Evolutionary conservation across 2,113 vertebrate species (phyloP), one percentile per base, ranked within the genome.

Genomic region (Copsychus sechellarum): DNA sequence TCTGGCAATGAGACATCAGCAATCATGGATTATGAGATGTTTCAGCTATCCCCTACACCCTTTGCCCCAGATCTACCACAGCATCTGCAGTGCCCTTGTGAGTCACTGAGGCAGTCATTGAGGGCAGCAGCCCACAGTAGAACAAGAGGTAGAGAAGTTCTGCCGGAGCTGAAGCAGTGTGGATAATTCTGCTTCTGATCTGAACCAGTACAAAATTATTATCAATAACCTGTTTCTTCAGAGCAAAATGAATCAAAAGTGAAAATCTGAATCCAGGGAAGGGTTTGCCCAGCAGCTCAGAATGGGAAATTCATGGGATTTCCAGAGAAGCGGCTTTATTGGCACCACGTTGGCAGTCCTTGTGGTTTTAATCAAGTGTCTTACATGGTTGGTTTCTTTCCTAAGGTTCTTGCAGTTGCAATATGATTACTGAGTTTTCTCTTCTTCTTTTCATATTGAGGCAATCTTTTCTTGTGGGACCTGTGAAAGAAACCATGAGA

Each of bases 381-480:
- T 83, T 73, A 28, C 2, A 40, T 11, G 34, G 69, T 34, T 66
- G 24, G 12, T 28, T 81, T 62, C 53, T 70, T 56, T 26, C 19
- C 34, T 66, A 54, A 20, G 33, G 19, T 15, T 73, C 25, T 86
- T 60, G 58, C 51, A 73, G 66, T 88, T 94, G 79, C 60, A 90
- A 4, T 50, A 73, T 88, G 26, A 77, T 86, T 81, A 57, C 21
- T 1, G 5, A 88, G 64, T 58, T 94, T 51, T 90, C 45, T 81
- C n/a, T 88, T 89, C 36, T 69, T 71, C 48, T 74, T 93, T 95
- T 77, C 42, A 25, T 26, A 83, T 22, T 88, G 53, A 95, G 62
- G n/a, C 36, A 72, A 48, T 53, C 11, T n/a, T 74, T 72, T 25
- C 36, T 78, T 69, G 40, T 76, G 61, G 31, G 48, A 91, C 12